These are phyloP conservation scores for Scarus forsteni DNA, from an alignment of 2,797 vertebrate species.

Conservation along the genomic window DNA sequence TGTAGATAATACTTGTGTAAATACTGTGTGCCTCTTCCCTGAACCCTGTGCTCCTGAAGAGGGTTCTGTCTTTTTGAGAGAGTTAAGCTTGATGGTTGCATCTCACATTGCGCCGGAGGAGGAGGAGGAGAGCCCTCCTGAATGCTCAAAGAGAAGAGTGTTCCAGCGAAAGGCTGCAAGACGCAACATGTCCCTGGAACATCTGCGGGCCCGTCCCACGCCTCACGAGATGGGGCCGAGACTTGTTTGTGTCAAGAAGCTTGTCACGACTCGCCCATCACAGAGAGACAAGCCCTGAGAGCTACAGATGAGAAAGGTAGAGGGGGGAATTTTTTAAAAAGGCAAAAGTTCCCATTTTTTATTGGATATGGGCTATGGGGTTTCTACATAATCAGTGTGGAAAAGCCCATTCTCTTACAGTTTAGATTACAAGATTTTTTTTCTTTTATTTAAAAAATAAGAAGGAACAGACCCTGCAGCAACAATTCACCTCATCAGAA, in stretches of 20 bases:
- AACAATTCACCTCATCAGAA: conserved; percentile 19
- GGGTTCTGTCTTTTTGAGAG: conserved; percentile 79
- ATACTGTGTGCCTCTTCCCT: conserved; percentile 82
- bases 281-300: conserved; percentile 82
- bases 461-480: conserved; percentile 12
- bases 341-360: conserved; percentile 75
- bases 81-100: conserved; percentile 80
- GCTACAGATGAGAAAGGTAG: conserved; percentile 70
- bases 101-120: conserved; percentile 89
- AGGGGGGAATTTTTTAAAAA: conserved; percentile 63
- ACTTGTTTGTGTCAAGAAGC: conserved; percentile 95
- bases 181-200: conserved; percentile 92
- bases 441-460: conserved; percentile 41
- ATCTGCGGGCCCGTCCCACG: conserved; percentile 96
- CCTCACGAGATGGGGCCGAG: conserved; percentile 93
- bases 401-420: conserved; percentile 68
- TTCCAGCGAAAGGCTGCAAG: conserved; percentile 95
- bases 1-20: conserved; percentile 84
- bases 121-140: conserved; percentile 69
- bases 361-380: conserved; percentile 66
- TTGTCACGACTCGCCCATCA: conserved; percentile 90
- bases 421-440: conserved; percentile 50
- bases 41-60: conserved; percentile 82
- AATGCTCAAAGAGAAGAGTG: conserved; percentile 94
- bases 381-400: conserved; percentile 65